Percentiles rank a stretch among this genome's conserved stretches.
These are phyloP conservation scores for Scytalopus superciliaris DNA, from an alignment of 2,113 vertebrate species.

Conservation along the genomic window DNA sequence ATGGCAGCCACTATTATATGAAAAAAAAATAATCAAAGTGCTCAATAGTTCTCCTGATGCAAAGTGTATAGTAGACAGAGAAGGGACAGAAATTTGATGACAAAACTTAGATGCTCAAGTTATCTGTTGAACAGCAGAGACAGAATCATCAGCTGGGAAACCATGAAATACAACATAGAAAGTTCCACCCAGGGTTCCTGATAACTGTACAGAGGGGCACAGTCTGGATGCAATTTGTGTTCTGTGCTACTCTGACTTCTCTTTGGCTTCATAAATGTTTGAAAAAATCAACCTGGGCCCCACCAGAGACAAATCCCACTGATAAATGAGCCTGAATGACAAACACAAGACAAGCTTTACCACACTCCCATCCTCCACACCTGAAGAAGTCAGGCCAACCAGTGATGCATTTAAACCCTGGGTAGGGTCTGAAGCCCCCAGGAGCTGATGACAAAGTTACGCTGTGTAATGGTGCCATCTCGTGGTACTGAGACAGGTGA, in stretches of 20 bases:
- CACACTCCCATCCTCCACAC: background rate
- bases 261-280: background rate
- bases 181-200: background rate
- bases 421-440: background rate
- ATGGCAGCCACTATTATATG: background rate
- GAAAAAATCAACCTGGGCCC: background rate
- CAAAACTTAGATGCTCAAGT: background rate
- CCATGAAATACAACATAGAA: background rate
- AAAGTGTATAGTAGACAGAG: background rate
- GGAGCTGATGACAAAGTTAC: background rate
- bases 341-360: background rate
- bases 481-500: constrained; percentile 30
- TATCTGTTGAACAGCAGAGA: background rate
- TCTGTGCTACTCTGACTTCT: background rate
- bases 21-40: background rate
- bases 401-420: background rate
- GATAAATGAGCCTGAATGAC: background rate
- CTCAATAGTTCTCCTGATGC: background rate
- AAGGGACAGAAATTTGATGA: background rate
- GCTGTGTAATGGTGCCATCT: constrained; percentile 70
- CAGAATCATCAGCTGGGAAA: background rate
- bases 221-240: background rate
- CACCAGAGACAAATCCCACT: background rate
- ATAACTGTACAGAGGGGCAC: background rate
- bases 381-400: background rate